Conservation (phyloP, 2,888 invertebrate species). For the Eupeodes latifasciatus region DNA sequence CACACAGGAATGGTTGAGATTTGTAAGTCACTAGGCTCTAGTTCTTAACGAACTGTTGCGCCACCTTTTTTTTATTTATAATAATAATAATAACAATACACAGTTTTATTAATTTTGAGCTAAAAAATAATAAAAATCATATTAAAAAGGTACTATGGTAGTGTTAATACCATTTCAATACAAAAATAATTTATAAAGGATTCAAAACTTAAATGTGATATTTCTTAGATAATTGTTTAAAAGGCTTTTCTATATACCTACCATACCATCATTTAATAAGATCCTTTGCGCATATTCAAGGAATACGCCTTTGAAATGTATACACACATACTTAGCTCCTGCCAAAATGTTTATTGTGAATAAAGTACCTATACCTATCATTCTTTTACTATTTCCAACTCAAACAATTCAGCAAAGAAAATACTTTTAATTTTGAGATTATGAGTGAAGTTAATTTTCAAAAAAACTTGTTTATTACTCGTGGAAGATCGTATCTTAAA, state of each 20-base stretch:
- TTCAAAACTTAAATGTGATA: background rate
- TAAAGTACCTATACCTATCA: conserved; percentile 2
- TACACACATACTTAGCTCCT: conserved; percentile 57
- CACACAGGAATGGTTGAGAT: too few species aligned
- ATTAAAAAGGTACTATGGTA: too few species aligned
- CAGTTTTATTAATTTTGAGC: too few species aligned
- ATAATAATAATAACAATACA: too few species aligned
- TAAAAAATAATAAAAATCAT: too few species aligned
- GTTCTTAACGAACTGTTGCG: too few species aligned
- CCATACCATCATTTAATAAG: background rate
- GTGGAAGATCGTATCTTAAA: background rate
- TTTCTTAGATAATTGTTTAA: background rate
- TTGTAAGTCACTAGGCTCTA: too few species aligned
- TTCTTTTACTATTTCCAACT: conserved; percentile 32
- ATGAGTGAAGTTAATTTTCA: background rate
- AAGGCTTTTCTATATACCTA: background rate
- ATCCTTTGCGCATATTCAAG: conserved; percentile 47
- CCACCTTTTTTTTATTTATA: too few species aligned
- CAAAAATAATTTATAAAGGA: background rate
- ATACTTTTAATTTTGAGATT: background rate
- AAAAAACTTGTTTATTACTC: background rate
- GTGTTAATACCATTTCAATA: background rate
- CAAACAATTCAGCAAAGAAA: conserved; percentile 47
- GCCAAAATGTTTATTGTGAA: conserved; percentile 51
- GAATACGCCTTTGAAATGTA: conserved; percentile 68